These are phyloP conservation scores for Cheilosia urbana DNA, from an alignment of 2,888 invertebrate species.

Conservation along the genomic window DNA sequence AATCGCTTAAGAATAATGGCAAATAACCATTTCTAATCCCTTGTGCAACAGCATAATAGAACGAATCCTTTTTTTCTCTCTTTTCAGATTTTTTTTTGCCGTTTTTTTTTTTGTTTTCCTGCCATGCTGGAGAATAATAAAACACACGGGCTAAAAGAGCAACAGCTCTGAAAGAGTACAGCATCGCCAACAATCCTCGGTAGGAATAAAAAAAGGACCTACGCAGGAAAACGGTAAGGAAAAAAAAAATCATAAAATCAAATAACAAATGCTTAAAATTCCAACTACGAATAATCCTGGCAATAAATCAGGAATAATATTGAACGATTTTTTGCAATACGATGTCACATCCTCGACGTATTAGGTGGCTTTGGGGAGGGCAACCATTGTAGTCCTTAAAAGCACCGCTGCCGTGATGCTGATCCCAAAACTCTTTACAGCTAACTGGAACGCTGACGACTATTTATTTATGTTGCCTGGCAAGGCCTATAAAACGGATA, in stretches of 20 bases:
- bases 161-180: slow-evolving; percentile 69
- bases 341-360: slow-evolving; percentile 64
- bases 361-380: slow-evolving; percentile 33
- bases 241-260: slow-evolving; percentile 73
- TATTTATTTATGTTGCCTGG: slow-evolving; percentile 72
- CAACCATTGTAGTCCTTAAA: slow-evolving; percentile 33
- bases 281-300: slow-evolving; percentile 77
- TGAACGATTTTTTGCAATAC: slow-evolving; percentile 76
- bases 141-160: slow-evolving; percentile 66
- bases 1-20: slow-evolving; percentile 75
- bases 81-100: slow-evolving; percentile 43
- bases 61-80: slow-evolving; percentile 62
- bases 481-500: slow-evolving; percentile 71
- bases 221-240: slow-evolving; percentile 6
- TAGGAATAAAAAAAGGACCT: slow-evolving; percentile 20
- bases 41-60: slow-evolving; percentile 75
- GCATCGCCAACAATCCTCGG: not conserved
- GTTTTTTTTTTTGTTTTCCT: slow-evolving; percentile 36
- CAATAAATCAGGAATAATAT: slow-evolving; percentile 79
- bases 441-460: slow-evolving; percentile 72
- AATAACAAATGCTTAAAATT: slow-evolving; percentile 77
- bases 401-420: slow-evolving; percentile 18
- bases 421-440: slow-evolving; percentile 61
- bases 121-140: slow-evolving; percentile 66
- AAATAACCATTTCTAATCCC: slow-evolving; percentile 75